Conservation (phyloP, 1,140 invertebrate genomes). For the Camponotus pennsylvanicus region DNA sequence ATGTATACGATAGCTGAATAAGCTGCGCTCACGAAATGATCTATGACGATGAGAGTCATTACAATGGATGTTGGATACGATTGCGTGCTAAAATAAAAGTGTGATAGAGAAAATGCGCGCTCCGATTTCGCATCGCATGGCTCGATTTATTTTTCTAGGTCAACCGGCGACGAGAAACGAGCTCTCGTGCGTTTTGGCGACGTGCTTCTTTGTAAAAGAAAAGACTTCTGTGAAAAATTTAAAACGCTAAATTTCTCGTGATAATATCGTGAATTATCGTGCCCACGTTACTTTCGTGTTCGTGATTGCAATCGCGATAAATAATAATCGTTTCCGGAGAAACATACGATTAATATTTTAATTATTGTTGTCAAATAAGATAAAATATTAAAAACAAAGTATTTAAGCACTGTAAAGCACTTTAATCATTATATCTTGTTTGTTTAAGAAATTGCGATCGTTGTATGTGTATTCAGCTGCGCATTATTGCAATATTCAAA, state of each 20-base stretch:
- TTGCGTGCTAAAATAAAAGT: slow-evolving; percentile 29
- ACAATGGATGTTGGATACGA: slow-evolving; percentile 37
- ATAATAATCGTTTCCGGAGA: neutral
- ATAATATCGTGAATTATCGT: neutral
- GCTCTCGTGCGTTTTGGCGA: slow-evolving; percentile 26
- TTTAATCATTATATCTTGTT: neutral
- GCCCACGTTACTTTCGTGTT: neutral
- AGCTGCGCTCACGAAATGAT: slow-evolving; percentile 13
- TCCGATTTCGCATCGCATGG: slow-evolving; percentile 16
- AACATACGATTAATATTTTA: neutral
- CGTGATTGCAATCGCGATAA: neutral
- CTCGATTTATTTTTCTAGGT: slow-evolving; percentile 64
- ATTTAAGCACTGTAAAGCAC: neutral
- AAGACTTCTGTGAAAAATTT: slow-evolving; percentile 24
- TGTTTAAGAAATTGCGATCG: neutral
- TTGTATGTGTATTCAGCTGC: neutral
- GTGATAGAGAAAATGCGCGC: slow-evolving; percentile 27
- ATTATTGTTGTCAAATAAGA: no score
- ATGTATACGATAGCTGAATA: slow-evolving; percentile 32
- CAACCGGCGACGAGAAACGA: slow-evolving; percentile 20
- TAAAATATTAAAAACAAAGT: neutral
- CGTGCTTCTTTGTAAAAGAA: neutral
- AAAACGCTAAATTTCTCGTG: neutral
- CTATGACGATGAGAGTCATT: neutral
- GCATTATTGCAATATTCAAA: neutral